Conservation (phyloP, 2,797 vertebrate species). For the Pogonophryne albipinna region DNA sequence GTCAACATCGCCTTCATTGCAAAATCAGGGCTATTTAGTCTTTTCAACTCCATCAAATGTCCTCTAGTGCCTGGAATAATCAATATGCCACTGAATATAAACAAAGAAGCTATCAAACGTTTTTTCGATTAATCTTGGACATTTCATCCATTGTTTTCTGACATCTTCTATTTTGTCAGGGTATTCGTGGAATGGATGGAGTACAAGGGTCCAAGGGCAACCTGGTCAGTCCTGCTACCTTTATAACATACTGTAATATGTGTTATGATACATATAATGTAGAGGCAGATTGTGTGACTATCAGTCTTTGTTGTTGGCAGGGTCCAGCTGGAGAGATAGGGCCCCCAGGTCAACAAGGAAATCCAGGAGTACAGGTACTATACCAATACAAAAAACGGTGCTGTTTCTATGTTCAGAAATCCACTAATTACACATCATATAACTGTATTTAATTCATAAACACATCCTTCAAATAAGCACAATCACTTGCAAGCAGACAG, state of each 20-base stretch:
- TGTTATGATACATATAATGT: slow-evolving; percentile 15
- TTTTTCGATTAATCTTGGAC: background rate
- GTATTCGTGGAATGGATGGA: slow-evolving; percentile 88
- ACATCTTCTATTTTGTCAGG: slow-evolving; percentile 76
- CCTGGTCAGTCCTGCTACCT: slow-evolving; percentile 78
- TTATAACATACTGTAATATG: background rate
- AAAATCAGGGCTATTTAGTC: slow-evolving; percentile 52
- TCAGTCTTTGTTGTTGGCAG: slow-evolving; percentile 68
- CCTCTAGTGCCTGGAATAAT: slow-evolving; percentile 28
- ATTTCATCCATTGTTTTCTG: slow-evolving; percentile 20
- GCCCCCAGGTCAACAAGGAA: slow-evolving; percentile 92
- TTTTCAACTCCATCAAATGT: slow-evolving; percentile 40
- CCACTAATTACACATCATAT: background rate
- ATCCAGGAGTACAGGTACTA: slow-evolving; percentile 88
- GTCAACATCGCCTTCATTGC: slow-evolving; percentile 65
- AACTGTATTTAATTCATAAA: background rate
- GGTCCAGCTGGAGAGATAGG: slow-evolving; percentile 91
- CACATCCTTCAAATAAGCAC: background rate
- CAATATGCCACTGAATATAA: slow-evolving; percentile 38
- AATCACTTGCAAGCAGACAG: background rate
- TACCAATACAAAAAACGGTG: background rate
- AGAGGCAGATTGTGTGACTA: slow-evolving; percentile 23
- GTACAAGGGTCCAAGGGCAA: slow-evolving; percentile 91
- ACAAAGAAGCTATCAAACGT: slow-evolving; percentile 17
- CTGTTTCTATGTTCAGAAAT: background rate